Base-by-base conservation (phyloP, 92 coral and sea anemone species). In the Nematostella vectensis region DNA sequence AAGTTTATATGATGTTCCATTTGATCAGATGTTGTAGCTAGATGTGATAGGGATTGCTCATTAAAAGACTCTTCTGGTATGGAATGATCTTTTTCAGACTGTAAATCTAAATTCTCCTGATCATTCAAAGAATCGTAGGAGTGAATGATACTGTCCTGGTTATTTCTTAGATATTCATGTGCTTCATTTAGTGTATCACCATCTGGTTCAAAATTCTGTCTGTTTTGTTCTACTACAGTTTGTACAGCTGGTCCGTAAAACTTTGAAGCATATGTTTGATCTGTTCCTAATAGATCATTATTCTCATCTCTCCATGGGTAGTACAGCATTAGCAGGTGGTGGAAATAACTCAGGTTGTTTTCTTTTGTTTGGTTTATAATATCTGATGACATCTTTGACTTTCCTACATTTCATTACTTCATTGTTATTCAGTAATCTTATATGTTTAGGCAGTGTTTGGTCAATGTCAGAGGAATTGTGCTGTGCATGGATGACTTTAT, bases 401-500 rank as follows among this genome's bases (percentile, higher is more conserved):
- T 69, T 76, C 43, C 77, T 67, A 36, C 71, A 55, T 38, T 76
- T 76, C 83, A 76, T 76, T 13, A 1, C 49, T 47, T 76, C 77
- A n/a, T 68, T 67, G 50, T 37, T 62, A 62, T 76, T 62, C 33
- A 54, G 26, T 27, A 76, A 30, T 45, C 31, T 61, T 43, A 68
- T 76, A 22, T 57, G 39, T 49, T 63, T 24, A 23, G 83, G 83
- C 11, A 76, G 61, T 29, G 45, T 56, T 27, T 23, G 31, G 27
- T 47, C 29, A 4, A 4, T 45, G 57, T 55, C 25, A 25, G 57
- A n/a, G 3, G 10, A n/a, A 29, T 48, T 39, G 44, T 63, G 33
- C 29, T 20, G 40, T 43, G 68, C 48, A 49, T 54, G 55, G 70
- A 72, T 59, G 3, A 73, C 65, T 38, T 55, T 31, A 54, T 73